Percentiles rank a stretch among this genome's conserved stretches.
These are phyloP conservation scores for Gerris lacustris DNA, from an alignment of 2,888 invertebrate genomes.

Conservation along the genomic window DNA sequence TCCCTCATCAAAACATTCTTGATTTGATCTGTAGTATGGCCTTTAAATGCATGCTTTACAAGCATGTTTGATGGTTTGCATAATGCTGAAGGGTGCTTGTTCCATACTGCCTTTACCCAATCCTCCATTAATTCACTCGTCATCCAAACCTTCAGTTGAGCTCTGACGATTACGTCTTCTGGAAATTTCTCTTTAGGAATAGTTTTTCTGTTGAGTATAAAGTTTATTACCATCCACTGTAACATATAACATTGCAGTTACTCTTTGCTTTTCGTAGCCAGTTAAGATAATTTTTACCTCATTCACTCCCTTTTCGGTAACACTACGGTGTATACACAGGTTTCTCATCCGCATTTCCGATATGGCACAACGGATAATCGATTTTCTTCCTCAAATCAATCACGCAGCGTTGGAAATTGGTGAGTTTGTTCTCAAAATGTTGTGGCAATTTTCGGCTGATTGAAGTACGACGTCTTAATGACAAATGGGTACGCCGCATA, in stretches of 20 bases:
- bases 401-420: neutral
- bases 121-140: neutral
- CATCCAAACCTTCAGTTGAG: neutral
- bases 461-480: neutral
- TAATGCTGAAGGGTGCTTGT: neutral
- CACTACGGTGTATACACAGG: neutral
- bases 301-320: neutral
- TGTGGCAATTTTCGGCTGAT: neutral
- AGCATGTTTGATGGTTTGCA: neutral
- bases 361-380: neutral
- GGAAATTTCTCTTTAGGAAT: slow-evolving; percentile 4
- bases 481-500: neutral
- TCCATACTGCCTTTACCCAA: neutral
- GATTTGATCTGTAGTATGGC: neutral
- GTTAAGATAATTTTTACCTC: neutral
- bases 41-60: neutral
- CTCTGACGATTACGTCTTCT: neutral
- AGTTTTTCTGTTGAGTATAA: slow-evolving; percentile 7
- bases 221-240: neutral
- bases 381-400: neutral
- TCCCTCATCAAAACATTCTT: neutral
- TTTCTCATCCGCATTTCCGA: neutral
- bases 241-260: neutral
- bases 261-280: neutral
- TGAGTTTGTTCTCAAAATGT: neutral